phyloP scores from a whole-genome alignment of 1,140 invertebrate genomes.

The Microvelia longipes region DNA sequence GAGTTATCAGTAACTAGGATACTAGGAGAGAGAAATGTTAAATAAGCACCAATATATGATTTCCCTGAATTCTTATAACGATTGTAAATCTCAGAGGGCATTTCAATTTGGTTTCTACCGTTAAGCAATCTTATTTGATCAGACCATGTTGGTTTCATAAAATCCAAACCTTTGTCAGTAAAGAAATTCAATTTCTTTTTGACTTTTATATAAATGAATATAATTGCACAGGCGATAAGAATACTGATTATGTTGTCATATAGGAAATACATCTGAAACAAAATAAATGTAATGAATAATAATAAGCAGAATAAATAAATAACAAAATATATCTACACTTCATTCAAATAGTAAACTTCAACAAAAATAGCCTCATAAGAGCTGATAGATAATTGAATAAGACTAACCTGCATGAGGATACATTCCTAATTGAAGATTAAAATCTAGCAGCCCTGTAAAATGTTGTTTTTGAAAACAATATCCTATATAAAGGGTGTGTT shows the following conservation, averaged over 20 bases:
- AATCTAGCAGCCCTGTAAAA: too few relatives aligned
- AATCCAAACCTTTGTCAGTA: neutral
- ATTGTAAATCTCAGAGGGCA: neutral
- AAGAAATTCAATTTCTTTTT: neutral
- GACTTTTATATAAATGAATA: neutral
- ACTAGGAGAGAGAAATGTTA: slow-evolving; percentile 6
- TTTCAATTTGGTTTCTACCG: neutral
- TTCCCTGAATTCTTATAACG: neutral
- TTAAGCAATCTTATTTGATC: neutral
- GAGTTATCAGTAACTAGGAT: slow-evolving; percentile 28
- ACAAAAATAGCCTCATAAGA: too few relatives aligned
- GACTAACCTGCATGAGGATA: too few relatives aligned
- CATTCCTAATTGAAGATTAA: too few relatives aligned
- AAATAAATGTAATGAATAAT: neutral
- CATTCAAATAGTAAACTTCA: neutral
- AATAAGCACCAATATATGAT: neutral
- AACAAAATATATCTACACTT: neutral
- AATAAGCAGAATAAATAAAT: neutral
- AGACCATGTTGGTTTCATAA: neutral
- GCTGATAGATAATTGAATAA: too few relatives aligned
- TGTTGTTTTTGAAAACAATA: too few relatives aligned
- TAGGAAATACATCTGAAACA: neutral
- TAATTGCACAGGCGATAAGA: neutral
- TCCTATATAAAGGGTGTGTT: too few relatives aligned
- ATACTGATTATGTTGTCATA: neutral